Percentiles rank a stretch among this genome's conserved stretches.
phyloP scores from a whole-genome alignment of 2,797 vertebrate genomes.

The Antennarius maculatus region DNA sequence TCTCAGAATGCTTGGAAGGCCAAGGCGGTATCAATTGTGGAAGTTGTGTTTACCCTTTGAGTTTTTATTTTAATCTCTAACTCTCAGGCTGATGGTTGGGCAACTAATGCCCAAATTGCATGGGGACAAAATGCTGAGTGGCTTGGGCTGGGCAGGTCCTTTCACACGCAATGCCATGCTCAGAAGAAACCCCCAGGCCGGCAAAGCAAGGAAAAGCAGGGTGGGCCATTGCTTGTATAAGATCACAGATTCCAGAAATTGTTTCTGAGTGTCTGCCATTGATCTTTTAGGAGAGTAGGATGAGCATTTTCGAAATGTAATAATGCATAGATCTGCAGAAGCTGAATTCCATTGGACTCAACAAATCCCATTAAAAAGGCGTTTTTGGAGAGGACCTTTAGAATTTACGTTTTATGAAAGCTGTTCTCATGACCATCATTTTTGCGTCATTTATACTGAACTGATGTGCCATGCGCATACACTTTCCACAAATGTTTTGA shows the following conservation, averaged over 20 bases:
- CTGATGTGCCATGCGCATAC: no score
- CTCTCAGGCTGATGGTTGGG: conserved; percentile 71
- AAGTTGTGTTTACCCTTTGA: conserved; percentile 83
- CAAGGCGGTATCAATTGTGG: conserved; percentile 80
- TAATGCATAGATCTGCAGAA: conserved; percentile 19
- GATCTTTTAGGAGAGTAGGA: conserved; percentile 70
- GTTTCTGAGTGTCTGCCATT: conserved; percentile 62
- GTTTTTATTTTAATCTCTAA: conserved; percentile 77
- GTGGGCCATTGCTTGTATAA: conserved; percentile 57
- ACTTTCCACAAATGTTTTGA: no score
- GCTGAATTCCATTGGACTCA: conserved; percentile 17
- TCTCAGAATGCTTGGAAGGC: conserved; percentile 73
- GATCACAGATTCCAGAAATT: conserved; percentile 56
- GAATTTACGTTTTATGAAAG: conserved; percentile 26
- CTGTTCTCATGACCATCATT: conserved; percentile 21
- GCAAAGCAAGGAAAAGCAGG: conserved; percentile 43
- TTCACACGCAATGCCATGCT: conserved; percentile 81
- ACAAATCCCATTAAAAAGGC: conserved; percentile 28
- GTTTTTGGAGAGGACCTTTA: conserved; percentile 26
- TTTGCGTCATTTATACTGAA: neutral
- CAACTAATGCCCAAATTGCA: conserved; percentile 71
- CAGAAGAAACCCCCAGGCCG: conserved; percentile 59
- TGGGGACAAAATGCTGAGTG: conserved; percentile 69
- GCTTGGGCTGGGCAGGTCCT: conserved; percentile 68
- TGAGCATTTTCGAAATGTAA: conserved; percentile 44